Percentiles rank a stretch among this genome's conserved stretches.
phyloP scores from a whole-genome alignment of 2,888 invertebrate genomes.

The Homarus gammarus region DNA sequence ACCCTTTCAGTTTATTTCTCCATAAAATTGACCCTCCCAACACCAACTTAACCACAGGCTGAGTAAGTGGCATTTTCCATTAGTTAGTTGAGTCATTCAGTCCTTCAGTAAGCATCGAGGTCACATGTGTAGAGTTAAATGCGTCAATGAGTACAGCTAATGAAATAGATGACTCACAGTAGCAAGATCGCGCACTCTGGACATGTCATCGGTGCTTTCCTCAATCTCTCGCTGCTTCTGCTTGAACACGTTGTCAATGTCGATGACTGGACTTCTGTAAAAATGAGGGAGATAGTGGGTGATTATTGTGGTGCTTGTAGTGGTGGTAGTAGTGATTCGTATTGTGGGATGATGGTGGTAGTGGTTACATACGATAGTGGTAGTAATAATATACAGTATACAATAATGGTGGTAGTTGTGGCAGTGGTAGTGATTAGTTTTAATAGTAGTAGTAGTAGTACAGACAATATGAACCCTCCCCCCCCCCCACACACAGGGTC shows the following conservation, averaged over 20 bases:
- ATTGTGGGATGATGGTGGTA: background rate
- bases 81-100: no score
- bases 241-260: slow-evolving; percentile 69
- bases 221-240: slow-evolving; percentile 54
- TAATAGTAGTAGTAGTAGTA: no score
- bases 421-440: background rate
- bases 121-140: no score
- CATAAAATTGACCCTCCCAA: no score
- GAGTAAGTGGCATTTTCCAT: no score
- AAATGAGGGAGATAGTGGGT: background rate
- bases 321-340: background rate
- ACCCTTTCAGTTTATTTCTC: no score
- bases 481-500: no score
- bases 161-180: slow-evolving; percentile 53
- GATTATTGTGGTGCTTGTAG: background rate
- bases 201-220: slow-evolving; percentile 58
- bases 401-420: background rate
- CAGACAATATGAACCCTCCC: no score
- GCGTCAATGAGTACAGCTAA: no score
- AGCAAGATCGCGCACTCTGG: slow-evolving; percentile 53
- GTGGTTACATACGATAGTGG: background rate
- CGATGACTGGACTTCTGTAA: slow-evolving; percentile 71
- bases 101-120: no score
- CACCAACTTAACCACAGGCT: no score
- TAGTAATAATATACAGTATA: no score